These are phyloP conservation scores for Spilogale gracilis DNA, from an alignment of 2,113 vertebrate species.

Conservation along the genomic window DNA sequence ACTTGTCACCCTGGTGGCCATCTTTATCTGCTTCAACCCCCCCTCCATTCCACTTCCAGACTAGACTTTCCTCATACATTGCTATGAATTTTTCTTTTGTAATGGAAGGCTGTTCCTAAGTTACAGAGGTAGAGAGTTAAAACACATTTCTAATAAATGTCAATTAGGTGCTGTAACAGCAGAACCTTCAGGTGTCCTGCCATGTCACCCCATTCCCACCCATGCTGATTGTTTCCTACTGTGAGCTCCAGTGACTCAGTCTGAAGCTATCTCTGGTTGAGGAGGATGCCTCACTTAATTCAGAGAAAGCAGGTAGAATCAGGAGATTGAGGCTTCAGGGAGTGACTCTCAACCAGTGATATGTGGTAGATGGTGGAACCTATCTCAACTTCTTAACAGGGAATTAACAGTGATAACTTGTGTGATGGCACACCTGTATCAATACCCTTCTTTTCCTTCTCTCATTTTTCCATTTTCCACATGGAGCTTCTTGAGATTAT, in stretches of 20 bases:
- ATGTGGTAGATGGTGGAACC: rapidly evolving
- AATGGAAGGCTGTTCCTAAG: background rate
- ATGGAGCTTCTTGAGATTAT: background rate
- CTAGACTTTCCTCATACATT: background rate
- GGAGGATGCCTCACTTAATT: background rate
- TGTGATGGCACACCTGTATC: background rate
- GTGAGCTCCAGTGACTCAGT: background rate
- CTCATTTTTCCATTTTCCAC: background rate
- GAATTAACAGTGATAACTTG: background rate
- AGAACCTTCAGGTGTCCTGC: background rate
- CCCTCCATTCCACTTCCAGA: background rate
- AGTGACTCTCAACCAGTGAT: background rate
- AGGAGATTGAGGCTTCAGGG: background rate
- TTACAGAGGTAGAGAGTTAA: background rate
- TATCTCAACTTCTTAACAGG: background rate
- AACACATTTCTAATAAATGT: background rate
- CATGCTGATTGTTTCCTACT: background rate
- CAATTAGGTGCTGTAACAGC: background rate
- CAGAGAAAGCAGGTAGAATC: background rate
- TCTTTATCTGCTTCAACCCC: background rate
- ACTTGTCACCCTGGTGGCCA: background rate
- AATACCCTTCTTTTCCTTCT: background rate
- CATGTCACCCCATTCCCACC: background rate
- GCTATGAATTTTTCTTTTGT: background rate
- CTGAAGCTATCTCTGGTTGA: background rate